Evolutionary conservation across 2,113 vertebrate genomes (phyloP).

Genomic region (Oryctolagus cuniculus): mOryCun1.1 NC_091444.1:40047001-40047500

Average conservation of each 20-base stretch:
- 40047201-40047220: neutral
- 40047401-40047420: neutral
- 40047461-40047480: neutral
- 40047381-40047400: neutral
- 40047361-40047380: no score
- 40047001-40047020: constrained; percentile 57
- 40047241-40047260: neutral
- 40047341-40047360: neutral
- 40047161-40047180: rapidly evolving
- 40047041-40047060: constrained; percentile 71
- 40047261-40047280: neutral
- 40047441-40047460: no score
- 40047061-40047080: neutral
- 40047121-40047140: no score
- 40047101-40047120: neutral
- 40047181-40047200: neutral
- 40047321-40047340: neutral
- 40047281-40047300: neutral
- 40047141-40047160: neutral
- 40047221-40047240: neutral
- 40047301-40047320: neutral
- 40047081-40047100: neutral
- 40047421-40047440: neutral
- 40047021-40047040: constrained; percentile 79
- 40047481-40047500: neutral